Conservation (phyloP, 2,888 invertebrate genomes). For the Linnaemya vulpina region DNA sequence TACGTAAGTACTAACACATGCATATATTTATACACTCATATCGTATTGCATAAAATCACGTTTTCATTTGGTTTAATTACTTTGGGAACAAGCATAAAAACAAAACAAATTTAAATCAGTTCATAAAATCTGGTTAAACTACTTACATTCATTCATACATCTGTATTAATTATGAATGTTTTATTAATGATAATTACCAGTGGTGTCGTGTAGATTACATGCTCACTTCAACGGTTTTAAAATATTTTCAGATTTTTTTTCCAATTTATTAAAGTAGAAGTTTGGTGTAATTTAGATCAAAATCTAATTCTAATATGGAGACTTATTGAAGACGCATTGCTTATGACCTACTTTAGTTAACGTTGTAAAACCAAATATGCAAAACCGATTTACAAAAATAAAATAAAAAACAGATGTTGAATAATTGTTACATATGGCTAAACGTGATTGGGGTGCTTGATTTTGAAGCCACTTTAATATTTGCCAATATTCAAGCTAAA, state of each 20-base stretch:
- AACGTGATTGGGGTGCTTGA: too few species aligned
- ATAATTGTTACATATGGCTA: background rate
- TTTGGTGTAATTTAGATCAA: background rate
- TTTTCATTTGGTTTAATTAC: slow-evolving; percentile 69
- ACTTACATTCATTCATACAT: background rate
- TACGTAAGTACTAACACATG: background rate
- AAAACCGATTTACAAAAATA: too few species aligned
- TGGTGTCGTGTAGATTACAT: slow-evolving; percentile 2
- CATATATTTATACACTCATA: slow-evolving; percentile 2
- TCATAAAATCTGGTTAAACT: slow-evolving; percentile 47
- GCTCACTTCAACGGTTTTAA: slow-evolving; percentile 18
- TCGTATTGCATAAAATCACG: slow-evolving; percentile 58
- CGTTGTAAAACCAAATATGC: background rate
- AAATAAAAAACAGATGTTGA: background rate
- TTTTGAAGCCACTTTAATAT: too few species aligned
- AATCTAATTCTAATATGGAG: background rate
- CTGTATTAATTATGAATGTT: slow-evolving; percentile 33
- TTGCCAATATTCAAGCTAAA: too few species aligned
- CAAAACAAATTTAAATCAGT: slow-evolving; percentile 42
- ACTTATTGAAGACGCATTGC: background rate
- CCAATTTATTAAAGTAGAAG: slow-evolving; percentile 15
- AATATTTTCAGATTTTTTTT: background rate
- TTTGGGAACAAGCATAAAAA: slow-evolving; percentile 58
- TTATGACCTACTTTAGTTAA: background rate
- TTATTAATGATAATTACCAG: slow-evolving; percentile 49